phyloP scores from a whole-genome alignment of 2,888 invertebrate genomes.

The Caenorhabditis angaria region DNA sequence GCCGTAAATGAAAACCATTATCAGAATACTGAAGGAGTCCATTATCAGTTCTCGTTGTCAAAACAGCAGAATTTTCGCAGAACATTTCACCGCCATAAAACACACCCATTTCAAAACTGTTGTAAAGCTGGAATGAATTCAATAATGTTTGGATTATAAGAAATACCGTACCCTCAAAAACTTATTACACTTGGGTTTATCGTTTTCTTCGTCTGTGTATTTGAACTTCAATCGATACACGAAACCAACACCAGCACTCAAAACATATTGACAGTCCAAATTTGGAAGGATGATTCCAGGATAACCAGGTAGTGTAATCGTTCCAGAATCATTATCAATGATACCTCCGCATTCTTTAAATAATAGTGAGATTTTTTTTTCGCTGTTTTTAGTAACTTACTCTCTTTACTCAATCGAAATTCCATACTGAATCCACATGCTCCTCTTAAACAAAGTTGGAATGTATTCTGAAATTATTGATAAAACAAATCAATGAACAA shows the following conservation, averaged over 20 bases:
- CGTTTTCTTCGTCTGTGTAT: constrained; percentile 37
- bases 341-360: constrained; percentile 63
- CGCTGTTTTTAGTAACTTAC: constrained; percentile 37
- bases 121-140: too few relatives aligned
- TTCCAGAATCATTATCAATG: constrained; percentile 55
- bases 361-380: too few relatives aligned
- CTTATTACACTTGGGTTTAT: too few relatives aligned
- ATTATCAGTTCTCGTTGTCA: too few relatives aligned
- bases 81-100: too few relatives aligned
- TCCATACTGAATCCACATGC: constrained; percentile 67
- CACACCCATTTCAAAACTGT: too few relatives aligned
- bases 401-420: constrained; percentile 49
- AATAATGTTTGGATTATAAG: too few relatives aligned
- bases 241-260: constrained; percentile 59
- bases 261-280: constrained; percentile 60
- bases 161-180: too few relatives aligned
- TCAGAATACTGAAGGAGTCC: too few relatives aligned
- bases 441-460: constrained; percentile 44
- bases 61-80: too few relatives aligned
- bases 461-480: neutral
- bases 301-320: constrained; percentile 58
- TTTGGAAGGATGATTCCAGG: constrained; percentile 49
- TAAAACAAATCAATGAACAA: too few relatives aligned
- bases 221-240: constrained; percentile 60
- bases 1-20: too few relatives aligned